Conservation (phyloP, 2,113 vertebrate species). For the Phalacrocorax pelagicus region DNA sequence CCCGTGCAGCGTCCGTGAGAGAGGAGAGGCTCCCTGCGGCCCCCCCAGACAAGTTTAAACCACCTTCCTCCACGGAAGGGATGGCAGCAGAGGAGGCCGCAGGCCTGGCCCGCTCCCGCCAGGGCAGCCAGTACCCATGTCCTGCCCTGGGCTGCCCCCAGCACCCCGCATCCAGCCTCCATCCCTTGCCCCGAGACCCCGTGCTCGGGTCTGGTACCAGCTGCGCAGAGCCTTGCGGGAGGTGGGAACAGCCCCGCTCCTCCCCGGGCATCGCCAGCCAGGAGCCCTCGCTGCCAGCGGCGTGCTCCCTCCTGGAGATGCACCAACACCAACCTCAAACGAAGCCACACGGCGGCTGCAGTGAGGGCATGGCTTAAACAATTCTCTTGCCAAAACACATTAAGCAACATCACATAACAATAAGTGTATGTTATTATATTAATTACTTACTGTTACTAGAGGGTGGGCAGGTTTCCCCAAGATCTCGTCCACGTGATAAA, state of each 20-base stretch:
- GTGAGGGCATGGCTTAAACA: fast-evolving
- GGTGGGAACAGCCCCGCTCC: too few species aligned
- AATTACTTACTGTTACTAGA: background rate
- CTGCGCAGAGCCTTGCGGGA: too few species aligned
- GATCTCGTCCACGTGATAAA: fast-evolving
- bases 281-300: background rate
- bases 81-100: background rate
- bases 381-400: background rate
- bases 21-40: background rate
- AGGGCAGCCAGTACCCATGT: background rate
- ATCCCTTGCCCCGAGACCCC: too few species aligned
- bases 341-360: background rate
- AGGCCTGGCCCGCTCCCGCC: too few species aligned
- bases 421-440: fast-evolving
- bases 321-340: background rate
- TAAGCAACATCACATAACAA: background rate
- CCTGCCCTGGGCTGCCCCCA: background rate
- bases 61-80: too few species aligned
- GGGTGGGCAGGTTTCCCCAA: background rate
- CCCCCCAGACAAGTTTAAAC: background rate
- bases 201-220: too few species aligned
- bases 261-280: too few species aligned
- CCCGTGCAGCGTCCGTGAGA: background rate
- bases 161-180: background rate
- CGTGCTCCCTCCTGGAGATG: fast-evolving